These are phyloP conservation scores for Holocentrus rufus DNA, from an alignment of 2,797 vertebrate species.

Conservation along the genomic window DNA sequence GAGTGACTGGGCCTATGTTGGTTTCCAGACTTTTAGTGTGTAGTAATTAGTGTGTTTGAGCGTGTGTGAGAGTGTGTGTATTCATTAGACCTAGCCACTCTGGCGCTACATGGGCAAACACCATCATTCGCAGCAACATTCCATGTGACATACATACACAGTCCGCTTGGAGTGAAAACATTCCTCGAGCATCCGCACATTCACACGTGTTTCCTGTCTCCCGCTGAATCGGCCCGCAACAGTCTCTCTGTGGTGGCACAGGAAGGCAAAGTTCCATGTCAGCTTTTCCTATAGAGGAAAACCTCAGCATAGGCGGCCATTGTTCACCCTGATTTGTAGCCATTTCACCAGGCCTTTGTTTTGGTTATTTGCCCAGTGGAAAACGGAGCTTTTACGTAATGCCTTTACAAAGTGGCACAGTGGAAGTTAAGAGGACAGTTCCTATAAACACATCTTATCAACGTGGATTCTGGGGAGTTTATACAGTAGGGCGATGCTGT, in stretches of 20 bases:
- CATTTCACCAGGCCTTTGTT: constrained; percentile 70
- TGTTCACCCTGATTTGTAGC: constrained; percentile 71
- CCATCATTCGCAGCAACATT: constrained; percentile 66
- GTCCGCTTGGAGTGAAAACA: constrained; percentile 70
- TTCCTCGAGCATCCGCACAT: constrained; percentile 81
- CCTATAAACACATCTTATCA: constrained; percentile 57
- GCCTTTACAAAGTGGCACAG: constrained; percentile 42
- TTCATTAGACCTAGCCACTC: constrained; percentile 47
- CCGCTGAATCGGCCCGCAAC: constrained; percentile 49
- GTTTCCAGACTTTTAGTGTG: constrained; percentile 41
- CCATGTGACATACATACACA: constrained; percentile 68
- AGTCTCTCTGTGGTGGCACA: constrained; percentile 67
- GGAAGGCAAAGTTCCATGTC: constrained; percentile 78
- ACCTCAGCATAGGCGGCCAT: constrained; percentile 71
- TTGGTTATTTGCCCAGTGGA: constrained; percentile 61
- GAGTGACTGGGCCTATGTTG: constrained; percentile 26
- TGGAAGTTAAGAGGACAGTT: constrained; percentile 46
- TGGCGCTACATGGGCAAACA: constrained; percentile 72
- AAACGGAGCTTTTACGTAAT: constrained; percentile 56
- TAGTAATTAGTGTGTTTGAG: constrained; percentile 30
- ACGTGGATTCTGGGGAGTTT: constrained; percentile 34
- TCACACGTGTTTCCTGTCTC: constrained; percentile 81
- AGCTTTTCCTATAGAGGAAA: constrained; percentile 80
- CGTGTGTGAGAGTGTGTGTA: constrained; percentile 16
- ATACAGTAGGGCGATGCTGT: constrained; percentile 28